Evolutionary conservation across 2,888 invertebrate genomes (phyloP), one percentile per base, ranked within the genome.

Genomic region (Dilophus febrilis): DNA sequence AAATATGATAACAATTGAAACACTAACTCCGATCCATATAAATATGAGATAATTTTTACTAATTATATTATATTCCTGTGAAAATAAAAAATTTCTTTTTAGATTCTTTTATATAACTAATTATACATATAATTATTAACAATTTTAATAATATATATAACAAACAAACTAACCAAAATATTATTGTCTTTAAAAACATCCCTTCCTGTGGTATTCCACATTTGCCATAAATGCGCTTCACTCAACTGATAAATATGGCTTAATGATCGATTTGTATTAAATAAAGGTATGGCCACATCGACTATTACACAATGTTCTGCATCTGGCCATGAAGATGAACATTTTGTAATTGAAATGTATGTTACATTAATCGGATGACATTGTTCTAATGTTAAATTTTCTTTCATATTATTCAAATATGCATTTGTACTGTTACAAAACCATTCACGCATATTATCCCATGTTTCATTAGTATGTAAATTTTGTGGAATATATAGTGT

Each of bases 11-110:
- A 47, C 38, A 3, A 42, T 27, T 7, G 45, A 45, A 12, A 48
- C 32, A 5, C 46, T 46, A 29, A 51, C 45, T 10, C 46, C 45
- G 2, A 44, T 37, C 50, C 51, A 51, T 30, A 48, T 38, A 2
- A 48, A 36, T 13, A 51, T 35, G 33, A 45, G 27, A 1, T 44
- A 32, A 7, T 43, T 38, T 8, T 45, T 38, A 29, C 46, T 42
- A 2, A 48, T 47, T 6, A 47, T 14, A 5, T 37, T 38, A 26
- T 48, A 51, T 27, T 45, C 47, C 36, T 36, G n/a, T n/a, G n/a
- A n/a, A n/a, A n/a, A n/a, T n/a, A n/a, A n/a, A n/a, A n/a, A n/a
- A n/a, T n/a, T n/a, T n/a, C n/a, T n/a, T n/a, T n/a, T n/a, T n/a
- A n/a, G n/a, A n/a, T n/a, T n/a, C n/a, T n/a, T n/a, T n/a, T n/a